Evolutionary conservation across 2,888 invertebrate species (phyloP).

Genomic region (Tenodera sinensis): DNA sequence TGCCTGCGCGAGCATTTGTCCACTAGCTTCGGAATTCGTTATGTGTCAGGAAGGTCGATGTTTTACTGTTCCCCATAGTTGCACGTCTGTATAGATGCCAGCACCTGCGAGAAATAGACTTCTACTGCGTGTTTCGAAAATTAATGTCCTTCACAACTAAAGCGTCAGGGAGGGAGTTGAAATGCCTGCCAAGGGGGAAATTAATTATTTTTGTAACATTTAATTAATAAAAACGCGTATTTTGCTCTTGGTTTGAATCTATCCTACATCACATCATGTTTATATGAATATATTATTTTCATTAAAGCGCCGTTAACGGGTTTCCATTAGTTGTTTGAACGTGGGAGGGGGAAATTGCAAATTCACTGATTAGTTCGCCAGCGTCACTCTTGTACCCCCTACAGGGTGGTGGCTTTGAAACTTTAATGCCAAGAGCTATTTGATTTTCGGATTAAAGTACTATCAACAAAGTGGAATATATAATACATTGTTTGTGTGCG

Average conservation of each 20-base stretch:
- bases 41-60: background rate
- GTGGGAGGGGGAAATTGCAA: background rate
- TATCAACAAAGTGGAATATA: too few relatives aligned
- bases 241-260: background rate
- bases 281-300: background rate
- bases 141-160: background rate
- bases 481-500: too few relatives aligned
- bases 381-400: too few relatives aligned
- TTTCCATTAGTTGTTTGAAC: background rate
- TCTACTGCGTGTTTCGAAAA: background rate
- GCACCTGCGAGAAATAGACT: background rate
- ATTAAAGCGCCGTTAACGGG: background rate
- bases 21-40: background rate
- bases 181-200: background rate
- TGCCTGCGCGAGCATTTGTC: background rate
- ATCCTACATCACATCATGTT: background rate
- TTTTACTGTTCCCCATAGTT: background rate
- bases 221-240: background rate
- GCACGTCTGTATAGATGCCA: background rate
- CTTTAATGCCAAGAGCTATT: too few relatives aligned
- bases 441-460: too few relatives aligned
- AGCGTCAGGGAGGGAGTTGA: background rate
- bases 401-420: too few relatives aligned
- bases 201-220: background rate
- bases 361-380: background rate